Evolutionary conservation across 2,113 vertebrate genomes (phyloP), one percentile per base, ranked within the genome.

Genomic region (Apus apus): DNA sequence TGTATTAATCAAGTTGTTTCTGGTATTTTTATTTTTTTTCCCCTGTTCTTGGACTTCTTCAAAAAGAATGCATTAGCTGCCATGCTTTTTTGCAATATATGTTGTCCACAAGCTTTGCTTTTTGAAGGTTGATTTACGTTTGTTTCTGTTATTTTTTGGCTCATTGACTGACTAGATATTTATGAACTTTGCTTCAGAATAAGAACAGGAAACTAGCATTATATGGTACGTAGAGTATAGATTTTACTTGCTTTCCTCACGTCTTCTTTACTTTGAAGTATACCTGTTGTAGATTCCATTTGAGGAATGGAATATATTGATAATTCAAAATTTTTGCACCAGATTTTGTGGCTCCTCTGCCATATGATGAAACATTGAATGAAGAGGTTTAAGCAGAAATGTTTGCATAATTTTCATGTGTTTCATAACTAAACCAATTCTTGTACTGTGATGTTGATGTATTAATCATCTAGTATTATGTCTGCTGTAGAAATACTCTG

Each of bases 311-410:
- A 96, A 70, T 79, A 58, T 60, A 89, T 93, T 81, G 93, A 43
- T 88, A 95, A 93, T 85, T 93, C 72, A 91, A 71, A 76, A 90
- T 85, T 51, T 87, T 89, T 95, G 62, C 71, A 83, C 81, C 94
- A 97, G 89, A 95, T 91, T 95, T 96, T 94, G 36, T 8, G 13
- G 54, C 29, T 91, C 84, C 85, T 97, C 46, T 94, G 29, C 91
- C 93, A 95, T 95, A 95, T 96, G 95, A 93, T 80, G 58, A 91
- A 96, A 92, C 79, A 61, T 91, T 91, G 92, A 95, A 95, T 62
- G 43, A 82, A 87, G 87, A 94, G 74, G 77, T 92, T 75, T 94
- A 95, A 58, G 75, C 89, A 79, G 94, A 81, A 71, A 96, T 80
- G 40, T 92, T 79, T 86, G 76, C 84, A 36, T 70, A 68, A 53